phyloP scores from a whole-genome alignment of 2,888 invertebrate genomes.

The Lasius platythorax region DNA sequence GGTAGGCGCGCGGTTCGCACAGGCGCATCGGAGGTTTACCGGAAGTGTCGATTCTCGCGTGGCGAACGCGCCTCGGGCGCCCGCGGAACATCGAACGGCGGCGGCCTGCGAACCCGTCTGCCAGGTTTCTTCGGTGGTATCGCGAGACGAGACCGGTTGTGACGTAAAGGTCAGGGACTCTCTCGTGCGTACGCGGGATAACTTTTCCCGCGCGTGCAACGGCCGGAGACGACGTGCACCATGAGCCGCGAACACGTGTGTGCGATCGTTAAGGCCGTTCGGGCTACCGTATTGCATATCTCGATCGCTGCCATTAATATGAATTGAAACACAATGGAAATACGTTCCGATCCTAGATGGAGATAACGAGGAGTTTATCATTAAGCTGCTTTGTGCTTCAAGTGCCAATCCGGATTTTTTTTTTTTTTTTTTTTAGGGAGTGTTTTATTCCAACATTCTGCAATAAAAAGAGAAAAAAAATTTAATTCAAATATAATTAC shows the following conservation, averaged over 20 bases:
- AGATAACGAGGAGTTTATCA: not conserved
- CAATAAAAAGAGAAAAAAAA: not conserved
- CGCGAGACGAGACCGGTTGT: constrained; percentile 71
- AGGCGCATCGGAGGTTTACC: constrained; percentile 59
- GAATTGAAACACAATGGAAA: constrained; percentile 27
- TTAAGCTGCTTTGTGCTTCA: not conserved
- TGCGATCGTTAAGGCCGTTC: constrained; percentile 36
- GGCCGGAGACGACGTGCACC: constrained; percentile 27
- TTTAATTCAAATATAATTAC: not conserved
- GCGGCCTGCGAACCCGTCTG: constrained; percentile 67
- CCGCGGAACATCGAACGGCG: constrained; percentile 50
- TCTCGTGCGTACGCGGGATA: constrained; percentile 48
- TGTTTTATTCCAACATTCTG: too few species aligned
- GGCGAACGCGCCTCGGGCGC: constrained; percentile 46
- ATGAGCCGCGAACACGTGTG: not conserved
- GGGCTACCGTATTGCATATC: constrained; percentile 31
- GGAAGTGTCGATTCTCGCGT: constrained; percentile 60
- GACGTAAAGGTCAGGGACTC: constrained; percentile 77
- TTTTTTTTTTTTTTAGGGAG: not conserved
- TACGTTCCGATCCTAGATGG: not conserved
- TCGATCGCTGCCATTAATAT: constrained; percentile 1
- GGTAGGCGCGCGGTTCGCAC: constrained; percentile 59
- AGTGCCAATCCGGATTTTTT: not conserved
- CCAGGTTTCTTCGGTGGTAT: constrained; percentile 62
- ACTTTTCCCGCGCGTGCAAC: constrained; percentile 63